These are phyloP conservation scores for Lordiphosa mommai DNA, from an alignment of 1,140 invertebrate genomes.

Conservation along the genomic window DNA sequence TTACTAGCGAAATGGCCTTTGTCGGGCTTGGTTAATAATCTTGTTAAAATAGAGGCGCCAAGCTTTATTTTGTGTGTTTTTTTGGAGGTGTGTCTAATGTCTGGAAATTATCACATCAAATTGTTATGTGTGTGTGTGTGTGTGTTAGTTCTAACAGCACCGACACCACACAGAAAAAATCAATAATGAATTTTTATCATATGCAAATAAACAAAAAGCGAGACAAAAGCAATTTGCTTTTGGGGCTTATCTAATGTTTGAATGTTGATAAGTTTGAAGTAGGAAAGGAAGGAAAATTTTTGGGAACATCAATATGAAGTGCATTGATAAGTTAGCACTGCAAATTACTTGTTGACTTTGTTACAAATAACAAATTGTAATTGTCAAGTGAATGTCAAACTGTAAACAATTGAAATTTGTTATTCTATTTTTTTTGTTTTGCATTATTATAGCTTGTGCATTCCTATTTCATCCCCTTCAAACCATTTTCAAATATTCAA, in stretches of 20 bases:
- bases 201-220: conserved; percentile 52
- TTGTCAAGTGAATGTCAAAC: neutral
- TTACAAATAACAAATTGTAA: no score
- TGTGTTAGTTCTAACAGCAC: neutral
- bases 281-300: neutral
- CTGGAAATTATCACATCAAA: conserved; percentile 9
- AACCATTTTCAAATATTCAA: no score
- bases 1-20: conserved; percentile 25
- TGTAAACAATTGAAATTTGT: no score
- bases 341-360: no score
- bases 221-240: conserved; percentile 36
- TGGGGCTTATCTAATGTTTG: conserved; percentile 46
- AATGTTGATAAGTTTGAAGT: conserved; percentile 20
- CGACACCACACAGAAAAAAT: conserved; percentile 33
- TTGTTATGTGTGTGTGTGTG: neutral
- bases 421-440: no score
- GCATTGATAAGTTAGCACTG: neutral
- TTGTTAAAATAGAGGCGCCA: conserved; percentile 16
- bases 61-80: neutral
- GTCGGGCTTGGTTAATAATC: conserved; percentile 20
- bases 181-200: conserved; percentile 61
- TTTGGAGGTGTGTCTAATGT: conserved; percentile 25
- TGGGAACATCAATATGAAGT: neutral
- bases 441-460: no score
- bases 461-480: no score